phyloP scores from a whole-genome alignment of 2,888 invertebrate species.

The Hypselothyrea guttata region DNA sequence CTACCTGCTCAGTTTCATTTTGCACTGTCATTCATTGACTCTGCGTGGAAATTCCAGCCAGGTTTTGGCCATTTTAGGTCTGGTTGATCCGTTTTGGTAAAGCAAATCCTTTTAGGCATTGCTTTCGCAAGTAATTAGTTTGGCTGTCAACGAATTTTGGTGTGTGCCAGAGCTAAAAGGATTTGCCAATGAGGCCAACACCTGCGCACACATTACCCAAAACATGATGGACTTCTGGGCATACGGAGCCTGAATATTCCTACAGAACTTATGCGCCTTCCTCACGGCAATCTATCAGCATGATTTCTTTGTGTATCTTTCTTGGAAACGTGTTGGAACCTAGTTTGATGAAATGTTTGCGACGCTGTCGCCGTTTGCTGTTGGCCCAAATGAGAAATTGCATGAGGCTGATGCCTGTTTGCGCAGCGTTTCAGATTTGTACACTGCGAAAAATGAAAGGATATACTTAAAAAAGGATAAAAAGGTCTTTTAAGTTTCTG shows the following conservation, averaged over 20 bases:
- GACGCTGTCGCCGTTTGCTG: slow-evolving; percentile 11
- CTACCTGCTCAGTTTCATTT: slow-evolving; percentile 40
- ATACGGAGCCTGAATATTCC: neutral
- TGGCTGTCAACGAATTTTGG: slow-evolving; percentile 68
- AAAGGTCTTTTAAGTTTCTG: too few relatives aligned
- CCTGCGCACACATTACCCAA: slow-evolving; percentile 44
- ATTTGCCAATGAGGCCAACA: slow-evolving; percentile 58
- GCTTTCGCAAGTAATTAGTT: slow-evolving; percentile 67
- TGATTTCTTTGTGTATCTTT: slow-evolving; percentile 11
- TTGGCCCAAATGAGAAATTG: slow-evolving; percentile 65
- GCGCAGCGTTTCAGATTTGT: slow-evolving; percentile 47
- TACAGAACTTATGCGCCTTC: slow-evolving; percentile 19
- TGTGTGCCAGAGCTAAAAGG: slow-evolving; percentile 52
- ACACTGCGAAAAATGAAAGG: too few relatives aligned
- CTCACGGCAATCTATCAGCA: slow-evolving; percentile 46
- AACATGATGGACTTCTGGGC: slow-evolving; percentile 4
- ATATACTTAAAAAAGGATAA: too few relatives aligned
- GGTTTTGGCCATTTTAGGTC: slow-evolving; percentile 25
- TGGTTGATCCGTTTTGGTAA: slow-evolving; percentile 35
- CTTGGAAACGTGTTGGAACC: slow-evolving; percentile 51
- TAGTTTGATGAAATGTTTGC: slow-evolving; percentile 67
- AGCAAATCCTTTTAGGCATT: slow-evolving; percentile 57
- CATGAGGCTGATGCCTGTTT: slow-evolving; percentile 52
- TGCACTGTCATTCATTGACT: slow-evolving; percentile 64
- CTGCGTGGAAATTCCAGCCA: slow-evolving; percentile 32